Percentiles rank a stretch among this genome's conserved stretches.
These are phyloP conservation scores for Bujurquina vittata DNA, from an alignment of 2,113 vertebrate genomes.

Conservation along the genomic window DNA sequence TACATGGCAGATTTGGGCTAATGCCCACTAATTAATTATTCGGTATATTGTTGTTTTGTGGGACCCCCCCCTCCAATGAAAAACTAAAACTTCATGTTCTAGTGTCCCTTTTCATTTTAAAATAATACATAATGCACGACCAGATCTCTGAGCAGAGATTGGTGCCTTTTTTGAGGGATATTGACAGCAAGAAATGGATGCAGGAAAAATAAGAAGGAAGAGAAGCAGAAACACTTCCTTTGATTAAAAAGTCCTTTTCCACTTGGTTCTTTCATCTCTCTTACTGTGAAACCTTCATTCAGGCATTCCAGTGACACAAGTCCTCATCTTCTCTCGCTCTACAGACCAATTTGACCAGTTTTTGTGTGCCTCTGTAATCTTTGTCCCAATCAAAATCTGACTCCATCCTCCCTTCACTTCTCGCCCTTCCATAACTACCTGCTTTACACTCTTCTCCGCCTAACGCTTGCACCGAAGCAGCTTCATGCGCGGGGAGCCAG, in stretches of 20 bases:
- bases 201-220: neutral
- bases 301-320: neutral
- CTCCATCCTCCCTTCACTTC: neutral
- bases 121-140: neutral
- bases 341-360: neutral
- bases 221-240: neutral
- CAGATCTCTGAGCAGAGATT: neutral
- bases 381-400: neutral
- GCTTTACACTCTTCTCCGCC: neutral
- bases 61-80: neutral
- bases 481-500: constrained; percentile 4
- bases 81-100: neutral
- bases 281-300: neutral
- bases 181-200: neutral
- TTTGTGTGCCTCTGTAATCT: neutral
- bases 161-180: neutral
- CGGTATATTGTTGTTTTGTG: neutral
- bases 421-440: neutral
- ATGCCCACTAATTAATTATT: neutral
- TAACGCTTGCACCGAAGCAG: neutral
- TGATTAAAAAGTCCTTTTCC: neutral
- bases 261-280: neutral
- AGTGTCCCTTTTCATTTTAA: neutral
- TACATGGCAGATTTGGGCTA: neutral
- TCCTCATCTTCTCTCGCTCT: neutral